Conservation (phyloP, 1,140 invertebrate species). For the Lepidostoma basale region DNA sequence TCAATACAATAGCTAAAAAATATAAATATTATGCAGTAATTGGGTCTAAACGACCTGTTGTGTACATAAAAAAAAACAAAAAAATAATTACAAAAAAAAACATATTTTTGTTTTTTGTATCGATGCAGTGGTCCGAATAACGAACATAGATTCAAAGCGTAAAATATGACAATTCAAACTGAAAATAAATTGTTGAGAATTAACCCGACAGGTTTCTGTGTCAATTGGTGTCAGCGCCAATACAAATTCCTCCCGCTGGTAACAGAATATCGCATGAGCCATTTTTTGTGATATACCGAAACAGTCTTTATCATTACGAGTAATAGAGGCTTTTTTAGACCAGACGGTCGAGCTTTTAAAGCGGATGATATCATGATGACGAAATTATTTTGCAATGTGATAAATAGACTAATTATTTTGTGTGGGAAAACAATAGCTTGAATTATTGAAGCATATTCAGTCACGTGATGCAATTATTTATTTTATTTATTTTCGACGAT, state of each 20-base stretch:
- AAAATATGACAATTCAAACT: slow-evolving; percentile 35
- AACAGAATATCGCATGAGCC: not conserved
- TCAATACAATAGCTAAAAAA: too few species aligned
- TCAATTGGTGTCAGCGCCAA: slow-evolving; percentile 43
- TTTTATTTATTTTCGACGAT: too few species aligned
- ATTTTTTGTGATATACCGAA: not conserved
- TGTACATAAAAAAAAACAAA: too few species aligned
- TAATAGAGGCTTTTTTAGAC: too few species aligned
- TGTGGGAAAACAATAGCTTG: slow-evolving; percentile 19
- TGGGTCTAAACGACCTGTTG: too few species aligned
- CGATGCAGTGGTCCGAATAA: not conserved
- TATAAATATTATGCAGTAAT: too few species aligned
- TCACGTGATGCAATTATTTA: too few species aligned
- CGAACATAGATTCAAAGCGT: slow-evolving; percentile 12
- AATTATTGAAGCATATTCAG: too few species aligned
- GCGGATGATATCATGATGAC: not conserved
- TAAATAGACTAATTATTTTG: slow-evolving; percentile 17
- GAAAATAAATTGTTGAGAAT: slow-evolving; percentile 43
- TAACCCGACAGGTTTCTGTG: slow-evolving; percentile 35
- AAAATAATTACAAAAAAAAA: too few species aligned
- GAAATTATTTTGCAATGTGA: slow-evolving; percentile 1
- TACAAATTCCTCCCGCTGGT: slow-evolving; percentile 31
- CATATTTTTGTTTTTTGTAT: not conserved
- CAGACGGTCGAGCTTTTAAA: too few species aligned
- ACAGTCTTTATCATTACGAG: too few species aligned